Base-by-base conservation (phyloP, 2,113 vertebrate species). In the Perca fluviatilis region DNA sequence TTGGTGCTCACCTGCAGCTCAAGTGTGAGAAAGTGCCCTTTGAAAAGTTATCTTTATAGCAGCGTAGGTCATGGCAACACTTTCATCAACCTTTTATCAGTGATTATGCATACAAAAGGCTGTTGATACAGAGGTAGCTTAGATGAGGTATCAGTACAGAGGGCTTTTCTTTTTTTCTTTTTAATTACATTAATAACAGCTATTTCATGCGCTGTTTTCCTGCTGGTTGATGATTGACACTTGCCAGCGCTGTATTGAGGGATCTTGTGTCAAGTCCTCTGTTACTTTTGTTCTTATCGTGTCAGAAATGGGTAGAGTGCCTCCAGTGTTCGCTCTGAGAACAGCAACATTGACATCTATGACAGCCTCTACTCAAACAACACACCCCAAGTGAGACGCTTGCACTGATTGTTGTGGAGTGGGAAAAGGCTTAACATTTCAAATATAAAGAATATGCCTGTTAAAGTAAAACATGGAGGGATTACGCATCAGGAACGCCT, bases 21-120 rank as follows among this genome's bases (percentile, higher is more conserved):
- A 25, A 83, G 61, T 82, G 86, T 91, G 90, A 86, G 92, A 91
- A 84, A 50, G 50, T 90, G 87, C 83, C 90, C 89, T 93, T 89
- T 93, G 74, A 82, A 72, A 79, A 80, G 67, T 84, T 85, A 82
- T 85, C 88, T 84, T 79, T 46, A 76, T 19, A 14, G 62, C 46
- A 0, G 51, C 70, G 23, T 79, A 86, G 82, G 87, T 90, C 86
- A 89, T 72, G 57, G 2, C 79, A 69, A 62, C 76, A 70, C 72
- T 82, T 83, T 83, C 76, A 63, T 82, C 66, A 70, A 85, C 88
- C 83, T 85, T 66, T 89, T 54, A 79, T 78, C 43, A 54, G 84
- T 73, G 79, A 82, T 87, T 74, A 80, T 77, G 71, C 77, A 66
- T n/a, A 79, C 69, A 81, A 80, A 89, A 77, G 85, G 47, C 77